These are phyloP conservation scores for Ceratosolen fusciceps DNA, from an alignment of 1,140 invertebrate genomes.

Conservation along the genomic window DNA sequence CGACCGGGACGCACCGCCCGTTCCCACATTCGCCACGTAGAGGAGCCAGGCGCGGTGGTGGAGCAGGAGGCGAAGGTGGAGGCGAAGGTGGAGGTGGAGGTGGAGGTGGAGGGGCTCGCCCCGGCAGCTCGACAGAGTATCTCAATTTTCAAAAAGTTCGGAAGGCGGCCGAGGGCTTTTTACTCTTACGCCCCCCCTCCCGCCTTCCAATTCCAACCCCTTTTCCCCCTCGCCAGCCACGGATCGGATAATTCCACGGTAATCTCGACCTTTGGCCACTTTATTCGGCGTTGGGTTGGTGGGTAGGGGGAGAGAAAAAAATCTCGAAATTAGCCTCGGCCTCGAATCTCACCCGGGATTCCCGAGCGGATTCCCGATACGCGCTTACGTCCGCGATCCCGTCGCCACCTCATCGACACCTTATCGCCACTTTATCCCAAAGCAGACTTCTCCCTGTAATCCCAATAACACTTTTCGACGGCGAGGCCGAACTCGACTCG, in stretches of 20 bases:
- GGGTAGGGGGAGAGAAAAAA: conserved; percentile 42
- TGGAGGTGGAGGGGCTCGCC: too few species aligned
- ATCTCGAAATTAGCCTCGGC: conserved; percentile 40
- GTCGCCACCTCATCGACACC: not conserved
- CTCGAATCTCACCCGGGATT: conserved; percentile 36
- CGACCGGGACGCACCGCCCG: conserved; percentile 19
- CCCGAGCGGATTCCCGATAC: not conserved
- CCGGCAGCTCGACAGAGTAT: too few species aligned
- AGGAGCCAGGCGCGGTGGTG: too few species aligned
- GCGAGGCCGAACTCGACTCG: not conserved
- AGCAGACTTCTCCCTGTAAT: conserved; percentile 24
- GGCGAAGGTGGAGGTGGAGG: too few species aligned
- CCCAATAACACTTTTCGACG: not conserved
- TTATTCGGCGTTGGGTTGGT: too few species aligned
- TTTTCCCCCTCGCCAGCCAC: not conserved
- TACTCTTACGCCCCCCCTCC: too few species aligned
- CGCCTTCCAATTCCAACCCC: too few species aligned
- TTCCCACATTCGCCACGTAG: conserved; percentile 50
- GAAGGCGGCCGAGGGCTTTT: conserved; percentile 1
- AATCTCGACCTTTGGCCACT: conserved; percentile 47
- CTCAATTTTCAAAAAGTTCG: conserved; percentile 40
- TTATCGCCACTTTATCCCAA: conserved; percentile 16
- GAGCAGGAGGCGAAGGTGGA: too few species aligned
- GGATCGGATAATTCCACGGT: conserved; percentile 47
- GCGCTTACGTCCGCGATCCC: not conserved